Evolutionary conservation across 2,797 vertebrate species (phyloP), one percentile per base, ranked within the genome.

Genomic region (Hipposideros larvatus): DNA sequence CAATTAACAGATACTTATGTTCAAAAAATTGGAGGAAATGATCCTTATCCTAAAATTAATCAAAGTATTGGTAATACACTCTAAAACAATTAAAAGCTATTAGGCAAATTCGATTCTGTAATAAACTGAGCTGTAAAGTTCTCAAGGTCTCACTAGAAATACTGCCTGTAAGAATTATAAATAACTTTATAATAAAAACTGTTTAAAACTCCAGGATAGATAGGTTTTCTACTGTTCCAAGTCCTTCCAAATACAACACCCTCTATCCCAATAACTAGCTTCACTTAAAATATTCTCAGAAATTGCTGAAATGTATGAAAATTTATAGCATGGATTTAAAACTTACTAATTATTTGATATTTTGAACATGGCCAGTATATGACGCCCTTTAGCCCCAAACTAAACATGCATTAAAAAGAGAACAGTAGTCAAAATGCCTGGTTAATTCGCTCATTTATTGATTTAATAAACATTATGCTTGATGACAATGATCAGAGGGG

Each of bases 21-120:
- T 90, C 51, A 80, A 92, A n/a, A 63, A 91, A 83, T 31, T 59
- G 16, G 28, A 71, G 43, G 77, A 87, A 86, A 73, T 48, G 14
- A 79, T 73, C 10, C 48, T 73, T 85, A 85, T 31, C 53, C 48
- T 90, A 90, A 92, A 93, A 83, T 61, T 55, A 95, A 75, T 86
- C 74, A 86, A 90, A 95, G 2, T 92, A 70, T 61, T 91, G 48
- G 28, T 31, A 85, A 66, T 57, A 86, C 73, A 15, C 28, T 80
- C 51, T 65, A 73, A 93, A 79, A n/a, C 57, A 92, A 91, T 53
- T 83, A 59, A 87, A 61, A 71, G 41, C 26, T 55, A 63, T 71
- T 91, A 77, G 46, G 59, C 48, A 93, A 93, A 51, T 80, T 37
- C 51, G 14, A 71, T 92, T 92, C 53, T 77, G 43, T 61, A 68